Evolutionary conservation across 2,888 invertebrate genomes (phyloP).

Genomic region (Podotricha telesiphe): DNA sequence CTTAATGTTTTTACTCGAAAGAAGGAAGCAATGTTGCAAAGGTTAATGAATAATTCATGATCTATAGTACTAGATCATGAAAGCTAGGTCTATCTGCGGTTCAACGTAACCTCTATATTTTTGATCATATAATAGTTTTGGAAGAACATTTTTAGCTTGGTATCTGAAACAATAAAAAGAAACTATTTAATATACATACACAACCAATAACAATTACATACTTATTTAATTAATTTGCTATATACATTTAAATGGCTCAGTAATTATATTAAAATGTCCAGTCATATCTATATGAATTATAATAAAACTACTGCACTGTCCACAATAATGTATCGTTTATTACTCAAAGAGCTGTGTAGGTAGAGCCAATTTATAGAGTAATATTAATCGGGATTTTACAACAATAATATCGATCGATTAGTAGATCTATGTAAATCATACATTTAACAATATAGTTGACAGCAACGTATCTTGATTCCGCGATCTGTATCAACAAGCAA

Average conservation of each 20-base stretch:
- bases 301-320: too few species aligned
- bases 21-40: conserved; percentile 44
- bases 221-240: conserved; percentile 29
- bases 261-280: not conserved
- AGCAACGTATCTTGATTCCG: too few species aligned
- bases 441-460: too few species aligned
- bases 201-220: conserved; percentile 44
- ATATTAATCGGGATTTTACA: too few species aligned
- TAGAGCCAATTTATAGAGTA: too few species aligned
- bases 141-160: conserved; percentile 43
- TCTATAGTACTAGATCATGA: conserved; percentile 66
- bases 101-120: conserved; percentile 55
- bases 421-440: too few species aligned
- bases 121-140: conserved; percentile 38
- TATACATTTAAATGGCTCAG: not conserved
- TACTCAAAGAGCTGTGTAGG: too few species aligned
- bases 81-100: conserved; percentile 62
- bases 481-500: too few species aligned
- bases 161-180: conserved; percentile 43
- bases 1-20: conserved; percentile 44
- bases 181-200: not conserved
- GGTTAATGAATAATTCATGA: conserved; percentile 51
- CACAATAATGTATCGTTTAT: too few species aligned
- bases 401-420: too few species aligned
- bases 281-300: too few species aligned